These are phyloP conservation scores for Erannis defoliaria DNA, from an alignment of 2,888 invertebrate genomes.

Conservation along the genomic window DNA sequence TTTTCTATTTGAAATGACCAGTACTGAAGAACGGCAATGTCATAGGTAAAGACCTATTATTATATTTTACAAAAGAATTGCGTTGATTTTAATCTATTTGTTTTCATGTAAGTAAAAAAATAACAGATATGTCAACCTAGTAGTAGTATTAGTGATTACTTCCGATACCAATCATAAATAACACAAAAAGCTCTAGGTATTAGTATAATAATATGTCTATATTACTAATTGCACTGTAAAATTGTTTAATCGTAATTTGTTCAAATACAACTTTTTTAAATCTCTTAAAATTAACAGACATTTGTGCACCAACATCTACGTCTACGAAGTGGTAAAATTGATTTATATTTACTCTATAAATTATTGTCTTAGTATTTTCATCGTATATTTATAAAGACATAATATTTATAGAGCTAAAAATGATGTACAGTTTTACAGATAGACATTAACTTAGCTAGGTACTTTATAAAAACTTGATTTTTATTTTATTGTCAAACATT, in stretches of 20 bases:
- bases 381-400: slow-evolving; percentile 29
- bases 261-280: slow-evolving; percentile 48
- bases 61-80: too few species aligned
- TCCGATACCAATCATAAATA: background rate
- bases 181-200: background rate
- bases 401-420: slow-evolving; percentile 25
- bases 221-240: slow-evolving; percentile 55
- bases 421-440: slow-evolving; percentile 14
- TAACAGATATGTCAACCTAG: too few species aligned
- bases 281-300: slow-evolving; percentile 66
- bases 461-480: slow-evolving; percentile 1
- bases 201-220: slow-evolving; percentile 21
- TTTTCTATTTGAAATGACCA: too few species aligned
- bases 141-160: too few species aligned
- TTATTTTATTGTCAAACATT: slow-evolving; percentile 41
- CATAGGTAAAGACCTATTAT: too few species aligned
- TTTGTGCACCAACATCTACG: slow-evolving; percentile 81
- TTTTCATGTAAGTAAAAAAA: too few species aligned
- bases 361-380: slow-evolving; percentile 34
- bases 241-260: slow-evolving; percentile 38
- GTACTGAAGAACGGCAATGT: too few species aligned
- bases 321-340: slow-evolving; percentile 71
- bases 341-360: slow-evolving; percentile 44
- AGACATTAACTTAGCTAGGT: slow-evolving; percentile 3
- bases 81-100: too few species aligned